A percentile compares a stretch with the other conserved stretches of the same genome.
phyloP scores from a whole-genome alignment of 2,113 vertebrate species.

The Clinocottus analis region DNA sequence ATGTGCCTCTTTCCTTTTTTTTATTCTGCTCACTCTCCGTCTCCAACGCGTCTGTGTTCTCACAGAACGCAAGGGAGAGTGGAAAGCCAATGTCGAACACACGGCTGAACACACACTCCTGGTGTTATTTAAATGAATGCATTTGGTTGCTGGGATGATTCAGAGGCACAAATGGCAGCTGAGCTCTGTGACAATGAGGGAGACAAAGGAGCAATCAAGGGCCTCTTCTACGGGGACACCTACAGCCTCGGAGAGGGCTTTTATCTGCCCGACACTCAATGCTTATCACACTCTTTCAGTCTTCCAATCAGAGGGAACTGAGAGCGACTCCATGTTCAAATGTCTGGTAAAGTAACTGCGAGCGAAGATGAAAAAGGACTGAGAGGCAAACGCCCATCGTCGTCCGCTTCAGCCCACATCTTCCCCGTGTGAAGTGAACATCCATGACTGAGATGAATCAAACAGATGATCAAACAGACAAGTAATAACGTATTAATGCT shows the following conservation, averaged over 20 bases:
- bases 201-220: slow-evolving; percentile 65
- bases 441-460: background rate
- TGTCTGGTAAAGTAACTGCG: slow-evolving; percentile 3
- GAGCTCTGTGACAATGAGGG: slow-evolving; percentile 47
- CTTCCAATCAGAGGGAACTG: slow-evolving; percentile 46
- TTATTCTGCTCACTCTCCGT: background rate
- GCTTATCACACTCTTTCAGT: slow-evolving; percentile 63
- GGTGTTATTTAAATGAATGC: slow-evolving; percentile 67
- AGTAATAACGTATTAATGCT: slow-evolving; percentile 16
- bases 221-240: slow-evolving; percentile 48
- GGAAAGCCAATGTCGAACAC: slow-evolving; percentile 47
- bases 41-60: slow-evolving; percentile 30
- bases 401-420: slow-evolving; percentile 18
- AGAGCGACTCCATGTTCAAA: slow-evolving; percentile 42
- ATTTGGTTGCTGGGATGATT: slow-evolving; percentile 48
- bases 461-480: slow-evolving; percentile 28
- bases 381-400: slow-evolving; percentile 16
- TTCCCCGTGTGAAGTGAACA: slow-evolving; percentile 9
- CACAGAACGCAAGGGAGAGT: slow-evolving; percentile 34
- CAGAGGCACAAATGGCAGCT: slow-evolving; percentile 31
- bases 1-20: slow-evolving; percentile 28
- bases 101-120: slow-evolving; percentile 45
- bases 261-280: slow-evolving; percentile 56
- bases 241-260: slow-evolving; percentile 44
- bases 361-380: slow-evolving; percentile 20